These are phyloP conservation scores for Drosophila prosaltans DNA, from an alignment of 1,140 invertebrate genomes.

Conservation along the genomic window DNA sequence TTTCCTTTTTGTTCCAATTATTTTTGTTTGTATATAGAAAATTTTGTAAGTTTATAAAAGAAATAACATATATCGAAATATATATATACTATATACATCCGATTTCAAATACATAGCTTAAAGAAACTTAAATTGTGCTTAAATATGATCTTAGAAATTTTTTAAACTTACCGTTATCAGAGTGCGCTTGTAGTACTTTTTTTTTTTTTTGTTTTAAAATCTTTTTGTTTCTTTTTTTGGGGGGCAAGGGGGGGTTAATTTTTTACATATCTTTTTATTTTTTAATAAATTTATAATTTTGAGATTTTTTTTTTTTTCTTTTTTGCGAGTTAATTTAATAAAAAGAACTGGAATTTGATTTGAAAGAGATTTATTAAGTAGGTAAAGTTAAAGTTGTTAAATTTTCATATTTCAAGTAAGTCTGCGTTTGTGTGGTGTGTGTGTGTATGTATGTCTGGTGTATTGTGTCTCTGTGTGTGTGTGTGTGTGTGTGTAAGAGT, in stretches of 20 bases:
- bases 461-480: constrained; percentile 34
- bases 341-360: constrained; percentile 81
- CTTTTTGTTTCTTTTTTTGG: constrained; percentile 18
- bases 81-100: constrained; percentile 49
- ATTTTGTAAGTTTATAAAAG: constrained; percentile 32
- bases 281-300: constrained; percentile 12
- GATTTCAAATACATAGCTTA: constrained; percentile 59
- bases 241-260: constrained; percentile 26
- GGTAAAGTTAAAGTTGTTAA: constrained; percentile 78
- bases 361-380: constrained; percentile 82
- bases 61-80: constrained; percentile 29
- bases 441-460: constrained; percentile 22
- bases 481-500: constrained; percentile 32
- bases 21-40: constrained; percentile 37
- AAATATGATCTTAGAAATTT: constrained; percentile 73
- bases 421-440: constrained; percentile 19
- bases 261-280: constrained; percentile 20
- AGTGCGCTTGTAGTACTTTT: constrained; percentile 67
- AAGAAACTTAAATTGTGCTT: constrained; percentile 48
- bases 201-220: constrained; percentile 33
- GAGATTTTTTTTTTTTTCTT: constrained; percentile 36
- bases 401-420: constrained; percentile 47
- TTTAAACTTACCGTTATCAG: constrained; percentile 68
- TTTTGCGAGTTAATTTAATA: constrained; percentile 32
- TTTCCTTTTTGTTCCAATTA: constrained; percentile 64